Evolutionary conservation across 2,888 invertebrate genomes (phyloP).

Genomic region (Drosophila meridiana): DNA sequence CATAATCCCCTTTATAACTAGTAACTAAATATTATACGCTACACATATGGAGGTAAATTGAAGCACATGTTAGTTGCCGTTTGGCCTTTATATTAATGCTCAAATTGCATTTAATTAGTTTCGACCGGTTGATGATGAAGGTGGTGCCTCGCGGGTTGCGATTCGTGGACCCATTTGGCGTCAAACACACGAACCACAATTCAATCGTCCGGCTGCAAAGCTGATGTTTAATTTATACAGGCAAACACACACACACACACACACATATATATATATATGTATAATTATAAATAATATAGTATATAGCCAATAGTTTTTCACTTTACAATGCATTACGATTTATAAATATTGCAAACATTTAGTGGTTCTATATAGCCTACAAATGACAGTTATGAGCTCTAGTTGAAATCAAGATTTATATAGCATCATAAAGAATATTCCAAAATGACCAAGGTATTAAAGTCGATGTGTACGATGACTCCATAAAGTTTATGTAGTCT

Average conservation of each 20-base stretch:
- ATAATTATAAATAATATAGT: too few relatives aligned
- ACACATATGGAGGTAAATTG: neutral
- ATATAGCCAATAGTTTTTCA: neutral
- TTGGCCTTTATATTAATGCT: slow-evolving; percentile 21
- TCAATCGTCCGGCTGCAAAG: slow-evolving; percentile 3
- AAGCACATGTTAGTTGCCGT: slow-evolving; percentile 4
- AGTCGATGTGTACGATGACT: neutral
- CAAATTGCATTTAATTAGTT: slow-evolving; percentile 34
- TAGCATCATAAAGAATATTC: neutral
- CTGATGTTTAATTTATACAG: slow-evolving; percentile 32
- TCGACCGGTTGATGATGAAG: slow-evolving; percentile 20
- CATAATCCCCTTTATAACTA: neutral
- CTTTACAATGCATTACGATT: neutral
- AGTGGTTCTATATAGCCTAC: neutral
- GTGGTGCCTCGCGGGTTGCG: neutral
- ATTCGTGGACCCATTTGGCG: slow-evolving; percentile 5
- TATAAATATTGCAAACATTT: neutral
- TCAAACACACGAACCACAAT: slow-evolving; percentile 6
- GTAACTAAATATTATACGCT: slow-evolving; percentile 2
- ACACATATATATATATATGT: neutral
- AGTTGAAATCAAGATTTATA: neutral
- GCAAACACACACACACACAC: neutral
- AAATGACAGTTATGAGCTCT: neutral
- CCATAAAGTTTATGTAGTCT: neutral
- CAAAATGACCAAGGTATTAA: neutral